These are phyloP conservation scores for Helicoverpa assulta DNA, from an alignment of 2,888 invertebrate species.

Conservation along the genomic window DNA sequence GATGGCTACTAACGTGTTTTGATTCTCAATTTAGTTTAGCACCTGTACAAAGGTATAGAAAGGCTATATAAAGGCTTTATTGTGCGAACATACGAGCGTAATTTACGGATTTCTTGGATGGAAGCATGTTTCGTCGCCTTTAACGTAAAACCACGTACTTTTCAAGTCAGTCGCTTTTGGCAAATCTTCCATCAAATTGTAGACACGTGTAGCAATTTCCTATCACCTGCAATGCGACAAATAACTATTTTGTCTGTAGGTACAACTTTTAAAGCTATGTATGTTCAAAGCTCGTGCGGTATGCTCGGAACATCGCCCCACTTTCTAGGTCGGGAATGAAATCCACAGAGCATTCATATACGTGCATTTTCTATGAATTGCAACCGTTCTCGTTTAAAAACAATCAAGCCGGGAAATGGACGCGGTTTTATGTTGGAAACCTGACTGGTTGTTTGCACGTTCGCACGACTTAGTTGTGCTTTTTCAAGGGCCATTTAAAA, in stretches of 20 bases:
- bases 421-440: slow-evolving; percentile 19
- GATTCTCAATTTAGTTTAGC: not conserved
- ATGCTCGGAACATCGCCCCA: slow-evolving; percentile 20
- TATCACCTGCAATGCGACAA: slow-evolving; percentile 27
- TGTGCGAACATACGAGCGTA: not conserved
- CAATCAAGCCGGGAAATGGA: slow-evolving; percentile 39
- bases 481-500: not conserved
- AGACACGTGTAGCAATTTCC: not conserved
- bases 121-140: not conserved
- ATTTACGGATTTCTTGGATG: not conserved
- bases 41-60: not conserved
- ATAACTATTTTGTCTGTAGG: slow-evolving; percentile 1
- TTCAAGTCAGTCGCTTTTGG: not conserved
- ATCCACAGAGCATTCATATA: slow-evolving; percentile 16
- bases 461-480: slow-evolving; percentile 9
- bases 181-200: not conserved
- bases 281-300: slow-evolving; percentile 11
- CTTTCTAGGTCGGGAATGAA: slow-evolving; percentile 45
- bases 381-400: slow-evolving; percentile 40
- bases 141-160: not conserved
- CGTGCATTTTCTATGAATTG: slow-evolving; percentile 41
- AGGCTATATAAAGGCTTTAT: not conserved
- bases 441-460: slow-evolving; percentile 3
- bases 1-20: slow-evolving; percentile 10
- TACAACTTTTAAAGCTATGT: not conserved